A percentile compares a stretch with the other conserved stretches of the same genome.
These are phyloP conservation scores for Ochotona curzoniae DNA, from an alignment of 2,113 vertebrate species.

Conservation along the genomic window DNA sequence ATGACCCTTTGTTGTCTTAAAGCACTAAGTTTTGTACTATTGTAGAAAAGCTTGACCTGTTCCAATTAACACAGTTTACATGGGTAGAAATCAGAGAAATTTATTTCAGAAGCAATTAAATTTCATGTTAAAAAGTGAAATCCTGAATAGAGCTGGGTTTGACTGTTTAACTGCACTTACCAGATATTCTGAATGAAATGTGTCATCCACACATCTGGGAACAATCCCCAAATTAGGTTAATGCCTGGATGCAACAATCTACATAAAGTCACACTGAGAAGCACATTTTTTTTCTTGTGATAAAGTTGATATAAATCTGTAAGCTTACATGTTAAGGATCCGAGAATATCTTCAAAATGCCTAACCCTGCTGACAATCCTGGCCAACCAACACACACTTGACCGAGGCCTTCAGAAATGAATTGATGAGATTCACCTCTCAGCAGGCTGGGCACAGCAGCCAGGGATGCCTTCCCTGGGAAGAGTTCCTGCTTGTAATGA, in stretches of 20 bases:
- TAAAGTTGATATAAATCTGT: neutral
- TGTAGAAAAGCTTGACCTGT: neutral
- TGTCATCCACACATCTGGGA: neutral
- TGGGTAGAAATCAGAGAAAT: neutral
- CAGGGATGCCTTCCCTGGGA: neutral
- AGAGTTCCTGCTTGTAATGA: neutral
- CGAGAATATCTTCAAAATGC: neutral
- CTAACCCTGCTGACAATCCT: neutral
- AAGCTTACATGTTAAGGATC: neutral
- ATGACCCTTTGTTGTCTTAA: neutral
- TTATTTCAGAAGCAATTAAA: neutral
- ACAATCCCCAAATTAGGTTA: neutral
- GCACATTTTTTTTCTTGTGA: neutral
- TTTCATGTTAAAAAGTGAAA: neutral
- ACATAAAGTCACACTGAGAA: neutral
- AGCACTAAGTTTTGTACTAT: neutral
- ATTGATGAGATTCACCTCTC: neutral
- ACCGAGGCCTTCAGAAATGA: neutral
- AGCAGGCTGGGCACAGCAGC: neutral
- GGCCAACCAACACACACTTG: neutral
- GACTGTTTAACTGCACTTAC: neutral
- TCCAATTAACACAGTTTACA: neutral
- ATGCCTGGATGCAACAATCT: too few species aligned
- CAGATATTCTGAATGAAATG: neutral
- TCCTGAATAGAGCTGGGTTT: neutral